These are phyloP conservation scores for Drosophila kambysellisi DNA, from an alignment of 2,888 invertebrate genomes.

Conservation along the genomic window DNA sequence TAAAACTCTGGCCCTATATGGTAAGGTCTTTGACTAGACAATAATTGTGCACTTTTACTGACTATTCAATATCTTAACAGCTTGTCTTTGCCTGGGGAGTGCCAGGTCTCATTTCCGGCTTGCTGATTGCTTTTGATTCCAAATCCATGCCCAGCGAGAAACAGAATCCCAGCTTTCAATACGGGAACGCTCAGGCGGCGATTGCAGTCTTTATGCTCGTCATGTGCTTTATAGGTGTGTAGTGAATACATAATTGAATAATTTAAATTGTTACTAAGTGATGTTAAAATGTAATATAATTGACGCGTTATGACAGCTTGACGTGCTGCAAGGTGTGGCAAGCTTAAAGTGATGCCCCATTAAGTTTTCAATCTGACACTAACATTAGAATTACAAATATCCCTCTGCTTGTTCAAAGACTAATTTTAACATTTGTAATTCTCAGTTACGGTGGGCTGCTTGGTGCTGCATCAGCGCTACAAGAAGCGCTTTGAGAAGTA, in stretches of 20 bases:
- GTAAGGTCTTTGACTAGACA: constrained; percentile 70
- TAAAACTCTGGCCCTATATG: constrained; percentile 90
- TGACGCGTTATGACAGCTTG: constrained; percentile 64
- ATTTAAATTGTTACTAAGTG: constrained; percentile 12
- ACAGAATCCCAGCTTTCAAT: constrained; percentile 91
- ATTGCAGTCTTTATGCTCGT: constrained; percentile 91
- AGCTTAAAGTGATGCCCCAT: constrained; percentile 76
- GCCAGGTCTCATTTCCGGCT: constrained; percentile 89
- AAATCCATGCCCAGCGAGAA: constrained; percentile 87
- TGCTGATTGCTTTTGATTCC: constrained; percentile 87
- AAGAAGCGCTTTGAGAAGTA: constrained; percentile 90
- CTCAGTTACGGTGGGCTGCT: constrained; percentile 91
- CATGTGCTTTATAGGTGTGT: constrained; percentile 91
- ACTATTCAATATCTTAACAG: constrained; percentile 84
- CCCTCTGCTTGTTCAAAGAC: neutral
- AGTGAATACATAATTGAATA: neutral
- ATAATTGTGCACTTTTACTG: neutral
- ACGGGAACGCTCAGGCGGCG: constrained; percentile 91
- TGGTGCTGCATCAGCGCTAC: constrained; percentile 93
- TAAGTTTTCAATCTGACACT: constrained; percentile 84
- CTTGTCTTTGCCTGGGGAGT: constrained; percentile 87
- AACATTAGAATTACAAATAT: neutral
- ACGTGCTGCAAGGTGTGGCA: constrained; percentile 1
- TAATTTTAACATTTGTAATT: constrained; percentile 43
- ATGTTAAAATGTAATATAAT: constrained; percentile 44